A percentile compares a stretch with the other conserved stretches of the same genome.
These are phyloP conservation scores for Scelioninae gen. 1 DNA, from an alignment of 2,888 invertebrate species.

Conservation along the genomic window DNA sequence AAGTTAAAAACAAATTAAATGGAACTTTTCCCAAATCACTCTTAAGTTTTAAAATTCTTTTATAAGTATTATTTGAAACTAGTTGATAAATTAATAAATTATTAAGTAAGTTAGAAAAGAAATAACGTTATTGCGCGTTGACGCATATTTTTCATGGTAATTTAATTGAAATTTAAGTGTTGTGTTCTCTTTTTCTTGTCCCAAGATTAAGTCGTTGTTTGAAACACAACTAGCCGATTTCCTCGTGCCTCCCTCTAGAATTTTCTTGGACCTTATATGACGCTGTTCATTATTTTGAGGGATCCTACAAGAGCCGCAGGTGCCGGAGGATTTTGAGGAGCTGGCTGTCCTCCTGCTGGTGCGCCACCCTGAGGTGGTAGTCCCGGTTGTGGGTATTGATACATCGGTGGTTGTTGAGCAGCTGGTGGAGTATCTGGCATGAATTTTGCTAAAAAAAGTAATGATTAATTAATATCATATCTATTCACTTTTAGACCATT, in stretches of 20 bases:
- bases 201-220: slow-evolving; percentile 28
- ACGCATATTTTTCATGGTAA: neutral
- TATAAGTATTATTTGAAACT: no score
- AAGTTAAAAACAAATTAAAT: no score
- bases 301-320: slow-evolving; percentile 69
- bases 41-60: no score
- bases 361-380: slow-evolving; percentile 67
- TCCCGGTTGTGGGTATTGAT: slow-evolving; percentile 73
- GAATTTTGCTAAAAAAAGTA: slow-evolving; percentile 81
- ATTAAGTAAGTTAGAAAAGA: neutral
- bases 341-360: slow-evolving; percentile 64
- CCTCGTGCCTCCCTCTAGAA: slow-evolving; percentile 17
- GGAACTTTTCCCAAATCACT: no score
- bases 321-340: slow-evolving; percentile 69
- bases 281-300: slow-evolving; percentile 59
- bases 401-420: slow-evolving; percentile 75
- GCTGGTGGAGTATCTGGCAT: slow-evolving; percentile 81
- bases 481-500: neutral
- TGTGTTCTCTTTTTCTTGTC: neutral
- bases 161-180: slow-evolving; percentile 18
- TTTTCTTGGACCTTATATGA: slow-evolving; percentile 62
- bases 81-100: neutral
- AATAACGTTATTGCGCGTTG: slow-evolving; percentile 7
- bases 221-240: slow-evolving; percentile 48
- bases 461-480: slow-evolving; percentile 12